A percentile compares a stretch with the other conserved stretches of the same genome.
Conservation (phyloP, 2,888 invertebrate genomes). For the Tyria jacobaeae region DNA sequence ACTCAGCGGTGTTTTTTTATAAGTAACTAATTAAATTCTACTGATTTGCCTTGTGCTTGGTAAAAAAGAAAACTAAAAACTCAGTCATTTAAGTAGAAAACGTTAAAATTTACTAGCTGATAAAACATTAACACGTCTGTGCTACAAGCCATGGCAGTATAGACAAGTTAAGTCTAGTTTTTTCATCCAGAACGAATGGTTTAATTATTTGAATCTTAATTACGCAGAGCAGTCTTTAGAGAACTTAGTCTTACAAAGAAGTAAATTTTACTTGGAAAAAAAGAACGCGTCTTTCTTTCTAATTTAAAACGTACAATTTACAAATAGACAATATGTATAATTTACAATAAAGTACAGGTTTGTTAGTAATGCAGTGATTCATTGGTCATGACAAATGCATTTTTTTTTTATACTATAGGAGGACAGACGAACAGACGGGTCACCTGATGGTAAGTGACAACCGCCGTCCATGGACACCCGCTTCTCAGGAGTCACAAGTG, state of each 20-base stretch:
- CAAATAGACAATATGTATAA: too few species aligned
- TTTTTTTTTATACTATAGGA: too few species aligned
- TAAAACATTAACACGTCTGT: constrained; percentile 25
- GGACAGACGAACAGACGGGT: too few species aligned
- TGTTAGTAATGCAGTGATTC: background rate
- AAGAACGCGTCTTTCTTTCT: constrained; percentile 10
- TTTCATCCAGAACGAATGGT: constrained; percentile 75
- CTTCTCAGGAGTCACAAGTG: too few species aligned
- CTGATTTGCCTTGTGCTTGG: too few species aligned
- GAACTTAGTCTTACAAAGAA: constrained; percentile 33
- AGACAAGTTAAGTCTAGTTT: constrained; percentile 58
- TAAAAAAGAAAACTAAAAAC: background rate
- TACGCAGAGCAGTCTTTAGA: constrained; percentile 62
- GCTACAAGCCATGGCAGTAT: constrained; percentile 21
- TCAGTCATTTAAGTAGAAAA: background rate
- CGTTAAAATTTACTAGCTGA: background rate
- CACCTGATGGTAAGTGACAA: too few species aligned
- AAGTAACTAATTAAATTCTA: too few species aligned
- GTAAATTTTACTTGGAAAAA: constrained; percentile 40
- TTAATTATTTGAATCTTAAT: constrained; percentile 83
- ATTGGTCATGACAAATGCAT: background rate
- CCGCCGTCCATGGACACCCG: too few species aligned
- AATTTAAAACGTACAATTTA: too few species aligned
- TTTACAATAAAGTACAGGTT: background rate
- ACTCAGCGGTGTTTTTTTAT: background rate